These are phyloP conservation scores for Clarias magur DNA, from an alignment of 2,113 vertebrate genomes.

Conservation along the genomic window DNA sequence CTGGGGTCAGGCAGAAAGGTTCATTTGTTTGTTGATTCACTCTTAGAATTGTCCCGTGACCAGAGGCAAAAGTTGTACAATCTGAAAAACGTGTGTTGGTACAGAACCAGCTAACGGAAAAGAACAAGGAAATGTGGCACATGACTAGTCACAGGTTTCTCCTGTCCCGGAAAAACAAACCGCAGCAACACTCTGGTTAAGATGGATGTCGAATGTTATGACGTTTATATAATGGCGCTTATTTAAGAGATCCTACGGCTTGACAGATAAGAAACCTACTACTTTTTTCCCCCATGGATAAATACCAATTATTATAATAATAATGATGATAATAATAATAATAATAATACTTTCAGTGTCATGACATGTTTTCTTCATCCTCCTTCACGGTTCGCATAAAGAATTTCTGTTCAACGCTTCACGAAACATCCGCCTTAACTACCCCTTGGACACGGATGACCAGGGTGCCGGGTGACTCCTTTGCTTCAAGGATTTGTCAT, in stretches of 20 bases:
- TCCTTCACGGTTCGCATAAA: neutral
- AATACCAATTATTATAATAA: no score
- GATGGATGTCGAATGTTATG: neutral
- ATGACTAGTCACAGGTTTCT: constrained; percentile 9
- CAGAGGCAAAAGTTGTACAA: constrained; percentile 44
- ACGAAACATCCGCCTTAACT: constrained; percentile 13
- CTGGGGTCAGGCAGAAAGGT: constrained; percentile 49
- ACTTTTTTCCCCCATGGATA: neutral
- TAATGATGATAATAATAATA: neutral
- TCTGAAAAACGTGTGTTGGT: constrained; percentile 29
- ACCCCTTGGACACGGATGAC: neutral
- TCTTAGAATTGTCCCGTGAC: constrained; percentile 32
- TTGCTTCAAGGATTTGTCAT: neutral
- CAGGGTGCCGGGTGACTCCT: constrained; percentile 1
- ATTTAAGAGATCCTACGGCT: neutral
- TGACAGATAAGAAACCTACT: neutral
- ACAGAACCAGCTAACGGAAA: constrained; percentile 20
- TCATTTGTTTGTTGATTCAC: constrained; percentile 52
- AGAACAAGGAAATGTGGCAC: constrained; percentile 36
- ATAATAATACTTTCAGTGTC: neutral
- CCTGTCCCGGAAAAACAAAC: constrained; percentile 5
- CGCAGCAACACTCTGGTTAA: neutral
- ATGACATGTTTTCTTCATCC: neutral
- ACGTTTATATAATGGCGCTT: neutral
- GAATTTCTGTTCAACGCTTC: neutral